Percentiles rank a stretch among this genome's conserved stretches.
phyloP scores from a whole-genome alignment of 2,113 vertebrate species.

The Psittacula cyanocephala region DNA sequence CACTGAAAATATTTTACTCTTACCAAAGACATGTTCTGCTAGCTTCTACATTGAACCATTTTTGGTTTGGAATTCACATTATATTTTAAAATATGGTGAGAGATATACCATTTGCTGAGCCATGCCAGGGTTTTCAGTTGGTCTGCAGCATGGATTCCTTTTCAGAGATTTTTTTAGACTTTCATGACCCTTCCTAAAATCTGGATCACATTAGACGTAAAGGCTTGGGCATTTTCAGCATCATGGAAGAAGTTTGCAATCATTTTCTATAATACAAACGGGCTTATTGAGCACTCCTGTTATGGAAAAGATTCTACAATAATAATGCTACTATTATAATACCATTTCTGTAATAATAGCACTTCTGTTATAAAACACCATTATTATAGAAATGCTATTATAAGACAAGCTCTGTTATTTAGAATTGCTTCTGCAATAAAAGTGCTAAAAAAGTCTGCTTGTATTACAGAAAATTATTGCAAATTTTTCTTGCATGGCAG shows the following conservation, averaged over 20 bases:
- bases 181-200: constrained; percentile 25
- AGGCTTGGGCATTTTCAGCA: constrained; percentile 64
- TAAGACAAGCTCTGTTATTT: constrained; percentile 81
- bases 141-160: neutral
- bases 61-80: constrained; percentile 22
- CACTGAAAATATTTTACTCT: constrained; percentile 43
- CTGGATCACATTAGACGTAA: constrained; percentile 56
- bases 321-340: constrained; percentile 83
- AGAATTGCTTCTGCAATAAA: constrained; percentile 80
- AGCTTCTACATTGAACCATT: neutral
- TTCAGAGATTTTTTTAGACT: neutral
- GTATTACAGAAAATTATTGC: constrained; percentile 81
- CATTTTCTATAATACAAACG: constrained; percentile 74
- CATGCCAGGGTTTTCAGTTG: neutral
- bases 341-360: constrained; percentile 83
- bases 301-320: constrained; percentile 74
- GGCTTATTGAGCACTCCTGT: constrained; percentile 76
- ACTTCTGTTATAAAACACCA: constrained; percentile 85
- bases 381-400: constrained; percentile 84
- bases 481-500: constrained; percentile 76
- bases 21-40: constrained; percentile 1
- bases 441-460: constrained; percentile 77
- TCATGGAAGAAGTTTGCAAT: constrained; percentile 74
- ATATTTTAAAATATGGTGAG: constrained; percentile 42
- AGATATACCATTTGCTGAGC: neutral